Evolutionary conservation across 2,113 vertebrate species (phyloP).

Genomic region (Stigmatopora argus): DNA sequence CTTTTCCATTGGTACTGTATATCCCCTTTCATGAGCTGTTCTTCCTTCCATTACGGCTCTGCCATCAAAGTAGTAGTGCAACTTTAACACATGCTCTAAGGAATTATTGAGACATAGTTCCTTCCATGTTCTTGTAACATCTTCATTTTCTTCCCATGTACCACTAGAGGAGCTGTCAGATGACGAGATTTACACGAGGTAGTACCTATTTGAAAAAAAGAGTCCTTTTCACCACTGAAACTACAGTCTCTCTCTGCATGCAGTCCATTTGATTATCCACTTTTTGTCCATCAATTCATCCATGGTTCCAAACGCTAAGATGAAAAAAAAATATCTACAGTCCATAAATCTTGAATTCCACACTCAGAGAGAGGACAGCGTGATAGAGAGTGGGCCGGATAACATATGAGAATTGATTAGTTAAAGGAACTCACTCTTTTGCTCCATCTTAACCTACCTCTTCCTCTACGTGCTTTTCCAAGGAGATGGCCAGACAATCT

Average conservation of each 20-base stretch:
- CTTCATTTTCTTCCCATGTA: slow-evolving; percentile 33
- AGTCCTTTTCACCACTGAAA: slow-evolving; percentile 34
- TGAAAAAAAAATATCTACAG: slow-evolving; percentile 27
- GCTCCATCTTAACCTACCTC: slow-evolving; percentile 27
- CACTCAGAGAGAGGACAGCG: slow-evolving; percentile 22
- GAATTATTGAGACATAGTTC: slow-evolving; percentile 12
- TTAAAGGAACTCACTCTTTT: slow-evolving; percentile 54
- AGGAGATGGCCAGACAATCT: slow-evolving; percentile 60
- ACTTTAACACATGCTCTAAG: slow-evolving; percentile 26
- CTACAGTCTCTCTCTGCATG: slow-evolving; percentile 20
- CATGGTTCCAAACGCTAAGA: slow-evolving; percentile 42
- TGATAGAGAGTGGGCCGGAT: slow-evolving; percentile 37
- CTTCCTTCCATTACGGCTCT: slow-evolving; percentile 30
- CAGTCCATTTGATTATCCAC: slow-evolving; percentile 20
- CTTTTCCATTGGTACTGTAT: slow-evolving; percentile 29
- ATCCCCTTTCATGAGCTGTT: slow-evolving; percentile 31
- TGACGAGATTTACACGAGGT: slow-evolving; percentile 37
- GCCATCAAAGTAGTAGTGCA: slow-evolving; percentile 25
- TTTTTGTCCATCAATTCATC: slow-evolving; percentile 29
- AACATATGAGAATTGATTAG: slow-evolving; percentile 58
- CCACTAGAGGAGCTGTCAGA: slow-evolving; percentile 44
- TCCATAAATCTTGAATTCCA: slow-evolving; percentile 24
- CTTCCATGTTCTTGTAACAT: slow-evolving; percentile 53
- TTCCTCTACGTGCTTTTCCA: slow-evolving; percentile 27
- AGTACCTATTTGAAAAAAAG: slow-evolving; percentile 50